Evolutionary conservation across 2,797 vertebrate species (phyloP).

Genomic region (Enteromius afrohamiltoni): DNA sequence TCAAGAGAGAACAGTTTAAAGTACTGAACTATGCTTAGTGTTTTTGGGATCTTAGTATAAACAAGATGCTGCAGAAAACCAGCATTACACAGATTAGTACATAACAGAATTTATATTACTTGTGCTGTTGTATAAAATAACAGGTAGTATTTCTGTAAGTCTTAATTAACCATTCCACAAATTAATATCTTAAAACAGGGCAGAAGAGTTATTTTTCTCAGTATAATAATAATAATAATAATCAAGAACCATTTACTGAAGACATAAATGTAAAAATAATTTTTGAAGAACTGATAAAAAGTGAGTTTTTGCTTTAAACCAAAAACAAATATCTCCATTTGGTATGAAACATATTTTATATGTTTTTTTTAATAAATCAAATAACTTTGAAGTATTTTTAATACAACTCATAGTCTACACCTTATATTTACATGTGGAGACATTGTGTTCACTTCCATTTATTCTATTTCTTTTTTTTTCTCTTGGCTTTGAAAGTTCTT

Average conservation of each 20-base stretch:
- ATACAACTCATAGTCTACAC: background rate
- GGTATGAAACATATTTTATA: too few species aligned
- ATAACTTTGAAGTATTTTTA: background rate
- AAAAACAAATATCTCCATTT: background rate
- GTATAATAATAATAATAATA: background rate
- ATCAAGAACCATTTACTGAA: background rate
- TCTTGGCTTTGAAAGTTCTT: too few species aligned
- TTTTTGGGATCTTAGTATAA: background rate
- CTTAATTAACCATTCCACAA: background rate
- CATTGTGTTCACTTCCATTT: background rate
- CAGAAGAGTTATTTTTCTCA: too few species aligned
- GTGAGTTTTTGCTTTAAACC: background rate
- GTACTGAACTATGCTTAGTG: conserved; percentile 38
- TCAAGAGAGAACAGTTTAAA: conserved; percentile 52
- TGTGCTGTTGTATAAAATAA: background rate
- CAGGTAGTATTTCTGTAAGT: background rate
- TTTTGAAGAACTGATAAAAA: background rate
- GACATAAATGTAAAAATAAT: background rate
- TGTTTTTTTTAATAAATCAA: too few species aligned
- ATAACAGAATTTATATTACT: background rate
- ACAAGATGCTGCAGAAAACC: background rate
- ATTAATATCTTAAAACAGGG: background rate
- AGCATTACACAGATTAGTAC: background rate
- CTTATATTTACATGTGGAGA: background rate
- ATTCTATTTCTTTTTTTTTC: background rate